Conservation (phyloP, 2,888 invertebrate genomes). For the Leucoma salicis region DNA sequence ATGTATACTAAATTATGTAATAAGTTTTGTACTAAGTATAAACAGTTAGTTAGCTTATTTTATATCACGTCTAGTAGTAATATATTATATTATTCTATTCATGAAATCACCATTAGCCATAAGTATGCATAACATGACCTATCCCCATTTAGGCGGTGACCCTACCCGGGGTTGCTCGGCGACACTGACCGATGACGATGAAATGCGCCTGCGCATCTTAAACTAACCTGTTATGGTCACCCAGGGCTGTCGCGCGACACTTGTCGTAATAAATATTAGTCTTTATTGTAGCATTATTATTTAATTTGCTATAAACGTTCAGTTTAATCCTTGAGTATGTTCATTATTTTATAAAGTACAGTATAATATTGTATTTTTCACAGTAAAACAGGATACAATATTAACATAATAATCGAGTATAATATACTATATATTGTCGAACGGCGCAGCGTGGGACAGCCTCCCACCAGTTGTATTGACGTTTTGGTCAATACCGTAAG, state of each 20-base stretch:
- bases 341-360: neutral
- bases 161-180: slow-evolving; percentile 25
- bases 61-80: too few relatives aligned
- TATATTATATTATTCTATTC: too few relatives aligned
- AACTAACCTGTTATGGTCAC: slow-evolving; percentile 3
- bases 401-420: neutral
- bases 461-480: too few relatives aligned
- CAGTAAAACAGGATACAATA: too few relatives aligned
- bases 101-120: slow-evolving; percentile 8
- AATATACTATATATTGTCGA: too few relatives aligned
- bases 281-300: neutral
- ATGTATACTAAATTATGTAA: too few relatives aligned
- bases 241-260: slow-evolving; percentile 18
- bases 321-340: neutral
- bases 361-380: neutral
- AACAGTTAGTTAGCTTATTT: too few relatives aligned
- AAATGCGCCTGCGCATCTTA: slow-evolving; percentile 21
- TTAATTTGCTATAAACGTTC: neutral
- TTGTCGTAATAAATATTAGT: neutral
- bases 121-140: slow-evolving; percentile 22
- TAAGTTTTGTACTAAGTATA: too few relatives aligned
- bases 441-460: too few relatives aligned
- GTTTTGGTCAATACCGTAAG: too few relatives aligned
- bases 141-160: slow-evolving; percentile 24
- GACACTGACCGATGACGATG: slow-evolving; percentile 31